These are phyloP conservation scores for Chironomus striatipennis DNA, from an alignment of 1,140 invertebrate genomes.

Conservation along the genomic window DNA sequence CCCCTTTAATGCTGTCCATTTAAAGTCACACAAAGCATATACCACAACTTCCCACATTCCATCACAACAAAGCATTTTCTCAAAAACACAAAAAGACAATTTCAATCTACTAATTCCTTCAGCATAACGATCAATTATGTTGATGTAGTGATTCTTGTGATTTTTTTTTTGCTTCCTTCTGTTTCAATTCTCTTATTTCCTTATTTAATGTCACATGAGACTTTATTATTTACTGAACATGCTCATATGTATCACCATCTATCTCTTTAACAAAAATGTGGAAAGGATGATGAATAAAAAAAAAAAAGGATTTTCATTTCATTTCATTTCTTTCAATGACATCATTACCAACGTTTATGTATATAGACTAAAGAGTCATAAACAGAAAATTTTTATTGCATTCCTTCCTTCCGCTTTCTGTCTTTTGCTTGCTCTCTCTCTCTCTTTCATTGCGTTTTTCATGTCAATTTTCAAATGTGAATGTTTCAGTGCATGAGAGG, in stretches of 20 bases:
- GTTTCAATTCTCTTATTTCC: neutral
- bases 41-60: too few relatives aligned
- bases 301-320: neutral
- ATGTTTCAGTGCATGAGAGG: neutral
- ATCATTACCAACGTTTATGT: neutral
- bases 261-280: too few relatives aligned
- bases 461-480: neutral
- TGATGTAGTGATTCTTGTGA: neutral
- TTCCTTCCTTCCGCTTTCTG: neutral
- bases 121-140: constrained; percentile 8
- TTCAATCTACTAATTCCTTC: neutral
- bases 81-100: too few relatives aligned
- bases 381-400: constrained; percentile 14
- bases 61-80: too few relatives aligned
- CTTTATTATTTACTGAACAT: neutral
- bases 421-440: neutral
- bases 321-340: neutral
- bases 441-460: neutral
- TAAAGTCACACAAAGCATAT: too few relatives aligned
- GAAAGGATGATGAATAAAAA: too few relatives aligned
- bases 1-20: too few relatives aligned
- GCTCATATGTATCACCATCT: neutral
- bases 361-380: constrained; percentile 7
- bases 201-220: neutral
- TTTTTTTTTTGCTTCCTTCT: neutral